Evolutionary conservation across 2,113 vertebrate species (phyloP), one percentile per base, ranked within the genome.

Genomic region (Cephalopholis sonnerati): DNA sequence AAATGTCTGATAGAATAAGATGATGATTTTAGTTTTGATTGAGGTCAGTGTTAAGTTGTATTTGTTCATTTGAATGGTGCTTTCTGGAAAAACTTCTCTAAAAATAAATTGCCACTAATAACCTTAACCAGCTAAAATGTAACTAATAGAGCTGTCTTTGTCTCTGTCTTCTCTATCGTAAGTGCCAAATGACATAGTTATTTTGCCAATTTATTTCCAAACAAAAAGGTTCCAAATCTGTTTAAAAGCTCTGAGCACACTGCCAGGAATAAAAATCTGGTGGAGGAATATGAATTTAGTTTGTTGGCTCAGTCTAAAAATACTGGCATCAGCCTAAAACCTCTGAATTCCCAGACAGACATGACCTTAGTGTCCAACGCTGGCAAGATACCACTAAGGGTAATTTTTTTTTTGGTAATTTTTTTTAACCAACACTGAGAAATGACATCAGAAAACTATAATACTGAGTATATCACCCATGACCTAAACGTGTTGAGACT

Each of bases 401-500:
- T n/a, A 16, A 13, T 10, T 53, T 15, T 32, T 25, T 39, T 48
- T 7, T 29, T 9, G 5, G 5, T 0, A 5, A 15, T 32, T 48
- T 74, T 58, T 17, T 11, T 55, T 17, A 78, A 66, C 41, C 53
- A 46, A n/a, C 48, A n/a, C n/a, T 29, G n/a, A 18, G 8, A 36
- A 68, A 27, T 8, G 27, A 25, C 48, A 79, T 27, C 7, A 70
- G 22, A 73, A 41, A n/a, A 46, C 39, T 64, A 5, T 44, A 29
- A 51, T 57, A 27, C 32, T 65, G 5, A 74, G 2, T 39, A 6
- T 46, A 67, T 79, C 77, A 62, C 20, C 51, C 39, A 20, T 79
- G 58, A 82, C 72, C n/a, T 55, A 63, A 82, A 41, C 17, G 5
- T 70, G 63, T 70, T 53, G 57, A 68, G 36, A 53, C 17, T 72